Conservation (phyloP, 2,888 invertebrate species). For the Synergus itoensis region DNA sequence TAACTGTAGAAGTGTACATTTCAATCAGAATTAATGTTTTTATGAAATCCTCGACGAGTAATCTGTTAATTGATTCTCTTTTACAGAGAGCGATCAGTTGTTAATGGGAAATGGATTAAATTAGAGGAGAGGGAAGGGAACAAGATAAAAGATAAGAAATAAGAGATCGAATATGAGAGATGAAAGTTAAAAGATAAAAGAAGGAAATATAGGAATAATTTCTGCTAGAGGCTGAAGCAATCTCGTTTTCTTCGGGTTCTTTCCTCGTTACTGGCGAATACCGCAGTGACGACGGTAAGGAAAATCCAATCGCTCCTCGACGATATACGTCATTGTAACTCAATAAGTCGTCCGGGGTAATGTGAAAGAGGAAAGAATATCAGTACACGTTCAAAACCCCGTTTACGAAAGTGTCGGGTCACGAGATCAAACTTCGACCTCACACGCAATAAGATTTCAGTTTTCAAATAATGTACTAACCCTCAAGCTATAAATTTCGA, state of each 20-base stretch:
- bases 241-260: conserved; percentile 47
- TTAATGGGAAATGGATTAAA: conserved; percentile 31
- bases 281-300: conserved; percentile 58
- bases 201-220: conserved; percentile 26
- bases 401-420: conserved; percentile 26
- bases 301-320: conserved; percentile 69
- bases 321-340: conserved; percentile 69
- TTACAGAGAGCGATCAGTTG: conserved; percentile 22
- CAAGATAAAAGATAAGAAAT: background rate
- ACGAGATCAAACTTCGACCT: conserved; percentile 24
- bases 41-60: conserved; percentile 1
- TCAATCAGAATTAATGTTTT: conserved; percentile 28
- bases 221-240: conserved; percentile 48
- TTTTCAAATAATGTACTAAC: conserved; percentile 13
- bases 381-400: conserved; percentile 16
- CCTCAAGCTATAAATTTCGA: conserved; percentile 18
- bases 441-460: conserved; percentile 35
- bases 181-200: background rate
- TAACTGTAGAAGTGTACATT: background rate
- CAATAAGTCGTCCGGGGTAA: conserved; percentile 64
- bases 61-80: conserved; percentile 37
- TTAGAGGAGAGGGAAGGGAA: background rate
- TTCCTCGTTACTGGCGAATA: conserved; percentile 41
- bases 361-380: conserved; percentile 44
- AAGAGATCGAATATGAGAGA: too few relatives aligned